A percentile compares a stretch with the other conserved stretches of the same genome.
Conservation (phyloP, 2,888 invertebrate species). For the Morpho deidamia region DNA sequence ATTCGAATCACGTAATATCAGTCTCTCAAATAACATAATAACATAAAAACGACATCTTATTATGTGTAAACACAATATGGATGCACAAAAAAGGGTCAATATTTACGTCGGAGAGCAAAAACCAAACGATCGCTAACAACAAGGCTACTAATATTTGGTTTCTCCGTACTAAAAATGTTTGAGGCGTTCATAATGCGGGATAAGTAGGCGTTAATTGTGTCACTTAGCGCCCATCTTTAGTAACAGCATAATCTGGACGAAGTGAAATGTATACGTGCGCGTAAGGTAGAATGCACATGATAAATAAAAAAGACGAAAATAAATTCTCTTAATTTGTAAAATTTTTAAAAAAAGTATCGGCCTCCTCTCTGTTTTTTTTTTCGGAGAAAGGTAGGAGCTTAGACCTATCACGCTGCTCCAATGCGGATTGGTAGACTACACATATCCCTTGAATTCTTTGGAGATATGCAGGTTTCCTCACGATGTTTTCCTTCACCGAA, state of each 20-base stretch:
- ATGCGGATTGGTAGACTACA: too few species aligned
- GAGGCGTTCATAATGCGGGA: conserved; percentile 15
- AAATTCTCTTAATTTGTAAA: too few species aligned
- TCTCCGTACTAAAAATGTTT: conserved; percentile 7
- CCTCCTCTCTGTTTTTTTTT: too few species aligned
- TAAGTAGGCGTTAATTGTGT: conserved; percentile 26
- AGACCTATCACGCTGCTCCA: too few species aligned
- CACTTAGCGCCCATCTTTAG: conserved; percentile 13
- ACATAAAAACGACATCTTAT: background rate
- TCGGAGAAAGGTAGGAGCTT: too few species aligned
- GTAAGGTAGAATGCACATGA: too few species aligned
- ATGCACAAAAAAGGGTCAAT: background rate
- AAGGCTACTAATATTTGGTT: conserved; percentile 3
- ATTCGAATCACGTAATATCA: background rate
- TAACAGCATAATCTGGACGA: conserved; percentile 2
- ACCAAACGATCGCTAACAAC: conserved; percentile 2
- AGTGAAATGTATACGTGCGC: too few species aligned
- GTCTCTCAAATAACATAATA: background rate
- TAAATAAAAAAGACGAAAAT: too few species aligned
- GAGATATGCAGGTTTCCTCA: too few species aligned
- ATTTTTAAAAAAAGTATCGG: too few species aligned
- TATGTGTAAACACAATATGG: background rate
- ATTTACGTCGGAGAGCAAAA: background rate
- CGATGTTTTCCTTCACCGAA: too few species aligned
- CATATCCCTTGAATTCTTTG: too few species aligned